These are phyloP conservation scores for Microcebus tavaratra DNA, from an alignment of 2,113 vertebrate species.

Conservation along the genomic window DNA sequence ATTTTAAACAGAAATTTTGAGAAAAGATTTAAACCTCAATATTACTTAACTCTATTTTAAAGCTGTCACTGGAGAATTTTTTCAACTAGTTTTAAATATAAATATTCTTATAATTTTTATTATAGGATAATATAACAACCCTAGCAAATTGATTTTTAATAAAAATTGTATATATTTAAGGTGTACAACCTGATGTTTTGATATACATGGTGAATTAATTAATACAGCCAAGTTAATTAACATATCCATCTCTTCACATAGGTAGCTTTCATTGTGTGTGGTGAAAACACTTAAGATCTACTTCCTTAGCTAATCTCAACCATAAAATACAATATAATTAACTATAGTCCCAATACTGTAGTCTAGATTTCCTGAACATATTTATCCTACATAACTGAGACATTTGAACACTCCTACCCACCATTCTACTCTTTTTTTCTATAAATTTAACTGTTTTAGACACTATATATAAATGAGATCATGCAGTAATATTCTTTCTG, in stretches of 20 bases:
- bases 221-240: background rate
- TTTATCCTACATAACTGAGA: background rate
- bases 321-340: background rate
- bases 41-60: slow-evolving; percentile 11
- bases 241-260: background rate
- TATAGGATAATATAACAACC: background rate
- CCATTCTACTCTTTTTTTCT: background rate
- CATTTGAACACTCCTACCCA: background rate
- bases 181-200: background rate
- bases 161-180: background rate
- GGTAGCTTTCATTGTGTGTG: background rate
- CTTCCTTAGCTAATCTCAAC: background rate
- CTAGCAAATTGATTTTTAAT: background rate
- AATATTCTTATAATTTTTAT: background rate
- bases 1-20: slow-evolving; percentile 21
- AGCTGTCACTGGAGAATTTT: background rate
- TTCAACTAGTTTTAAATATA: background rate
- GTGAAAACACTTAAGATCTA: background rate
- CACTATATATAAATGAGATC: background rate
- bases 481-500: background rate
- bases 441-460: background rate
- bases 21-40: background rate
- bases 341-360: background rate
- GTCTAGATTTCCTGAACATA: background rate
- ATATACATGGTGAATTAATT: background rate